phyloP scores from a whole-genome alignment of 2,888 invertebrate species.

The Tiliacea citrago region DNA sequence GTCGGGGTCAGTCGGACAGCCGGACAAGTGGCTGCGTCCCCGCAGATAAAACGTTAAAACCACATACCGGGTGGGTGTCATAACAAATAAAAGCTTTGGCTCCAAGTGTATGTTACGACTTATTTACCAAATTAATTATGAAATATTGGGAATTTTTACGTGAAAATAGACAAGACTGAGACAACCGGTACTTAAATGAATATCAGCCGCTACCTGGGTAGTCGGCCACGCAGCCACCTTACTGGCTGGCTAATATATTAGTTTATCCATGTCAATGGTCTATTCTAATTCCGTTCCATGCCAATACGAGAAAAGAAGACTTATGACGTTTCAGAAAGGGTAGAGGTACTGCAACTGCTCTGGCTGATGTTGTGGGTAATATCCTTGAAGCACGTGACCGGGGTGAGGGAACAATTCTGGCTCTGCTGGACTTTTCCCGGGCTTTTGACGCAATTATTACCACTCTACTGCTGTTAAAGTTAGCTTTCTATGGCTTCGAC shows the following conservation, averaged over 20 bases:
- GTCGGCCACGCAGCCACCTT: background rate
- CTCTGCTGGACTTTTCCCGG: too few relatives aligned
- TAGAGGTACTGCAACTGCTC: too few relatives aligned
- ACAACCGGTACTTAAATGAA: background rate
- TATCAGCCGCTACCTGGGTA: background rate
- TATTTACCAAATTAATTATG: slow-evolving; percentile 1
- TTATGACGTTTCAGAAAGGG: too few relatives aligned
- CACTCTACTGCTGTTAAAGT: too few relatives aligned
- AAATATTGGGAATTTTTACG: background rate
- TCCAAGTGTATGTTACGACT: slow-evolving; percentile 31
- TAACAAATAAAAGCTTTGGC: slow-evolving; percentile 45
- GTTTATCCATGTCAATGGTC: too few relatives aligned
- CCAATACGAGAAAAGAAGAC: background rate
- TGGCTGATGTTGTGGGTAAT: too few relatives aligned
- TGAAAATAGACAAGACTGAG: too few relatives aligned
- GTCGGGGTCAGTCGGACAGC: slow-evolving; percentile 23
- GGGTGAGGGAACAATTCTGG: too few relatives aligned
- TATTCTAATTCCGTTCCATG: background rate
- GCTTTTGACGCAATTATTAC: too few relatives aligned
- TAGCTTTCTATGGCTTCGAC: too few relatives aligned
- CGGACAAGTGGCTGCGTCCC: slow-evolving; percentile 44
- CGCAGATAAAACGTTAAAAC: slow-evolving; percentile 57
- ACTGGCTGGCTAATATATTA: background rate
- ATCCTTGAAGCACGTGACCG: too few relatives aligned
- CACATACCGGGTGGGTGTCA: slow-evolving; percentile 36